A percentile compares a stretch with the other conserved stretches of the same genome.
These are phyloP conservation scores for Eidolon dupreanum DNA, from an alignment of 2,797 vertebrate genomes.

Conservation along the genomic window DNA sequence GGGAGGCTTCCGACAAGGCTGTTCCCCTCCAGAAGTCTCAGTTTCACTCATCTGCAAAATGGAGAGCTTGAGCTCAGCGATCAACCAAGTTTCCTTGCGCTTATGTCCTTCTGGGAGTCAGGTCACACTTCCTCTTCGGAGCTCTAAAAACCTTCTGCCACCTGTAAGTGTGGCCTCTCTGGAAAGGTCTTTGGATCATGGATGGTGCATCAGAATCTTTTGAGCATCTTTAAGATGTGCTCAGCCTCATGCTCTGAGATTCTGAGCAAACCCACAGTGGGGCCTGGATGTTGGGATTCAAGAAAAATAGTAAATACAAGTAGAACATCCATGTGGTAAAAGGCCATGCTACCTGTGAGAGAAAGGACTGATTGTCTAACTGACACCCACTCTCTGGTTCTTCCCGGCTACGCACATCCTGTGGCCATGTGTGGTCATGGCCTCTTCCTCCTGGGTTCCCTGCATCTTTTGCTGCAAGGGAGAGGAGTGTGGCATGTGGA, in stretches of 20 bases:
- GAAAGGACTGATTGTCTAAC: rapidly evolving
- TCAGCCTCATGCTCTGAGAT: background rate
- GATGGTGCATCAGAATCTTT: background rate
- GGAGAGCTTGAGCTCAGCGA: background rate
- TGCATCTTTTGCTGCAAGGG: background rate
- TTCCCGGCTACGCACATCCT: background rate
- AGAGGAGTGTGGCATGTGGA: background rate
- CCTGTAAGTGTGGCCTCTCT: background rate
- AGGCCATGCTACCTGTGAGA: too few species aligned
- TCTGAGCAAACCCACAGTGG: background rate
- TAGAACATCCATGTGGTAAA: background rate
- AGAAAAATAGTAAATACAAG: background rate
- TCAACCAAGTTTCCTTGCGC: background rate
- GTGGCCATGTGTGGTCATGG: rapidly evolving
- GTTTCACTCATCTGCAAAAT: background rate
- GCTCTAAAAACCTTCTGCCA: background rate
- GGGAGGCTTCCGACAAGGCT: background rate
- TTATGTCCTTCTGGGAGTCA: background rate
- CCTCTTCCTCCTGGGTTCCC: background rate
- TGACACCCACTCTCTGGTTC: background rate
- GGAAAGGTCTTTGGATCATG: background rate
- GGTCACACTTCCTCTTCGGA: background rate
- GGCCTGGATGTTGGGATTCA: background rate
- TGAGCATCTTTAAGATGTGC: background rate
- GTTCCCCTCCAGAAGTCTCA: background rate